phyloP scores from a whole-genome alignment of 2,888 invertebrate genomes.

The Syrista parreyssii region DNA sequence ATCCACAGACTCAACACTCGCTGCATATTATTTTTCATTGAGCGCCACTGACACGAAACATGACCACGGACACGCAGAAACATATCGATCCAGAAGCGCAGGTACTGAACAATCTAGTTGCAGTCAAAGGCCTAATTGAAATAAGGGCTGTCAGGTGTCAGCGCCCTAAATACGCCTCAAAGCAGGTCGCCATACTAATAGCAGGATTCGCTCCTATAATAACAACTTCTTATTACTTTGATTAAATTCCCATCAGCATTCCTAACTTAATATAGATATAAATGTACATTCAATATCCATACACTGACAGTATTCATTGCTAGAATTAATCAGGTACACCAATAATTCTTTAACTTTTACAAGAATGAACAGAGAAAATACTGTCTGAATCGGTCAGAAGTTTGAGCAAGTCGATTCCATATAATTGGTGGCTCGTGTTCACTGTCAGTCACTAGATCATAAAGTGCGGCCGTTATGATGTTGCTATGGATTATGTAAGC shows the following conservation, averaged over 20 bases:
- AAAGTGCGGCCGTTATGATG: slow-evolving; percentile 25
- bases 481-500: slow-evolving; percentile 16
- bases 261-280: background rate
- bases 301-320: background rate
- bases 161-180: background rate
- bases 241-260: background rate
- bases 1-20: background rate
- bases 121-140: background rate
- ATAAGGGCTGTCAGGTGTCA: background rate
- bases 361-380: background rate
- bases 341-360: background rate
- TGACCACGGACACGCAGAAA: background rate
- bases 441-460: slow-evolving; percentile 36
- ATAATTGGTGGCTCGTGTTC: background rate
- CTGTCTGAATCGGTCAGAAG: background rate
- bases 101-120: background rate
- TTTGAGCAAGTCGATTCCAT: background rate
- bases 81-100: background rate
- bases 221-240: background rate
- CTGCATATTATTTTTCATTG: background rate
- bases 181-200: background rate
- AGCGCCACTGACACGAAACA: background rate
- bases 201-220: background rate
- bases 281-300: background rate
- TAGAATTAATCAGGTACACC: background rate